These are phyloP conservation scores for Sebastes trivittatus DNA, from an alignment of 2,797 vertebrate genomes.

Conservation along the genomic window DNA sequence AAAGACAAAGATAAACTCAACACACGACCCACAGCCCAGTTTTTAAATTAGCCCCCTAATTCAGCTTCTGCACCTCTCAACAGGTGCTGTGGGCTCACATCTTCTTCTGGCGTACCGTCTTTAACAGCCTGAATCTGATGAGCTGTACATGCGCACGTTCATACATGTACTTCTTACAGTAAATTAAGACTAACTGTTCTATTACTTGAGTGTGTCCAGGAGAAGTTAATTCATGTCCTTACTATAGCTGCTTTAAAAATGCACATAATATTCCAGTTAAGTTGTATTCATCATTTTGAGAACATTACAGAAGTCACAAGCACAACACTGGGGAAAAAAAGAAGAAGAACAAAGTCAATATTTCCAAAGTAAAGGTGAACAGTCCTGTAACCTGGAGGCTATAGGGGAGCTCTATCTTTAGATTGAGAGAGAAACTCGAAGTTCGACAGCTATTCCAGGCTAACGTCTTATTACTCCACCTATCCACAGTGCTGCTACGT, in stretches of 20 bases:
- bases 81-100: slow-evolving; percentile 8
- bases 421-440: slow-evolving; percentile 31
- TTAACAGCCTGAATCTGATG: slow-evolving; percentile 22
- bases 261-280: slow-evolving; percentile 76
- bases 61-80: slow-evolving; percentile 7
- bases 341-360: slow-evolving; percentile 58
- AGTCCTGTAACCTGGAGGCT: slow-evolving; percentile 67
- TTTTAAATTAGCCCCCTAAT: slow-evolving; percentile 14
- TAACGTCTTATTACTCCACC: slow-evolving; percentile 39
- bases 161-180: slow-evolving; percentile 44
- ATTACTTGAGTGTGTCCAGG: slow-evolving; percentile 39
- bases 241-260: slow-evolving; percentile 55
- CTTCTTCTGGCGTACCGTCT: slow-evolving; percentile 8
- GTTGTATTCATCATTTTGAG: slow-evolving; percentile 56
- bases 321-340: slow-evolving; percentile 48
- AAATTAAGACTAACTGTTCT: slow-evolving; percentile 56
- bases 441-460: slow-evolving; percentile 42
- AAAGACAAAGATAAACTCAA: slow-evolving; percentile 40
- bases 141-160: slow-evolving; percentile 30
- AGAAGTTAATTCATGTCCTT: slow-evolving; percentile 37
- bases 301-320: slow-evolving; percentile 68
- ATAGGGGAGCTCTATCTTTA: slow-evolving; percentile 36
- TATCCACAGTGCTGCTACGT: slow-evolving; percentile 74
- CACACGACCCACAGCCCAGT: slow-evolving; percentile 3
- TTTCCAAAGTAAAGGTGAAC: slow-evolving; percentile 67